Conservation (phyloP, 2,888 invertebrate species). For the Watsonalla binaria region DNA sequence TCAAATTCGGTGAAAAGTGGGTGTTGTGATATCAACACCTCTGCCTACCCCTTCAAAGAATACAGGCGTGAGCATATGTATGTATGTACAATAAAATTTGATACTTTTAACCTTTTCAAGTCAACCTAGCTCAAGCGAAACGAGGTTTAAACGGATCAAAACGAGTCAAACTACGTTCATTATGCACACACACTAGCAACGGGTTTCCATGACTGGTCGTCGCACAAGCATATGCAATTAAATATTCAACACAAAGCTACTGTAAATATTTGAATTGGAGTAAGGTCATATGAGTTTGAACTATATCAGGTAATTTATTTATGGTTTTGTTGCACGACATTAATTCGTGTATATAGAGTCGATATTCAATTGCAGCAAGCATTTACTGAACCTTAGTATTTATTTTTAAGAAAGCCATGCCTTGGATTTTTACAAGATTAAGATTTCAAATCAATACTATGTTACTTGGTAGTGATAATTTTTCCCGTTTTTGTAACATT, state of each 20-base stretch:
- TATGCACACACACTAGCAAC: conserved; percentile 18
- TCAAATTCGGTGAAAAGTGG: too few relatives aligned
- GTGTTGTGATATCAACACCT: too few relatives aligned
- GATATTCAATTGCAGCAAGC: too few relatives aligned
- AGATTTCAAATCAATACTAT: too few relatives aligned
- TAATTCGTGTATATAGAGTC: background rate
- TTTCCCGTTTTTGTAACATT: too few relatives aligned
- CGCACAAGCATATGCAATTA: conserved; percentile 22
- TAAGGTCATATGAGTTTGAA: background rate
- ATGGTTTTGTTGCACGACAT: background rate
- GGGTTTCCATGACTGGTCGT: conserved; percentile 19
- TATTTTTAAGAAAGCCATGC: too few relatives aligned
- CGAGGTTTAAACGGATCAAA: conserved; percentile 21
- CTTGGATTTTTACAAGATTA: too few relatives aligned
- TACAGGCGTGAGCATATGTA: too few relatives aligned
- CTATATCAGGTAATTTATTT: background rate
- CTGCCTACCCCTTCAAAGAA: too few relatives aligned
- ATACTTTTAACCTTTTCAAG: background rate
- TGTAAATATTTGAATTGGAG: background rate
- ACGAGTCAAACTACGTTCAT: conserved; percentile 15
- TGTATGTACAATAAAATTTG: too few relatives aligned
- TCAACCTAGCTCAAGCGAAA: conserved; percentile 7
- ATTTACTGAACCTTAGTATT: too few relatives aligned
- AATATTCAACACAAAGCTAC: conserved; percentile 31
- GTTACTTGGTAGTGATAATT: too few relatives aligned